Percentiles rank a stretch among this genome's conserved stretches.
Conservation (phyloP, 2,113 vertebrate species). For the Desmodus rotundus region DNA sequence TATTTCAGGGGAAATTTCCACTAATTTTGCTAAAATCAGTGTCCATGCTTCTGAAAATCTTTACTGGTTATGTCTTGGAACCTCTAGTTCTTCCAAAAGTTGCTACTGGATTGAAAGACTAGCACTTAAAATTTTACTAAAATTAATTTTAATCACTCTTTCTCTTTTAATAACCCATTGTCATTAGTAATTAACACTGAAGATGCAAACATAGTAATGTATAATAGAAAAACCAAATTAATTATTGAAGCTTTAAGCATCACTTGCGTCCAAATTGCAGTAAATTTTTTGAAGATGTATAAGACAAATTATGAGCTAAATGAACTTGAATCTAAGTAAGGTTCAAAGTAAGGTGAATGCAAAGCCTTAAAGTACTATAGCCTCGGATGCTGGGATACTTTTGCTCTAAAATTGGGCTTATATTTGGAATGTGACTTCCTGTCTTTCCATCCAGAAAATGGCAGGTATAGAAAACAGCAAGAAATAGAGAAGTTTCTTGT, state of each 20-base stretch:
- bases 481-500: neutral
- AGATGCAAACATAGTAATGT: neutral
- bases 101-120: neutral
- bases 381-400: neutral
- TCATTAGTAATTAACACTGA: neutral
- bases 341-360: neutral
- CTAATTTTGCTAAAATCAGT: neutral
- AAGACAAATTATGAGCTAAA: neutral
- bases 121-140: neutral
- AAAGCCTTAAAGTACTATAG: neutral
- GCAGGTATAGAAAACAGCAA: neutral
- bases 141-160: neutral
- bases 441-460: neutral
- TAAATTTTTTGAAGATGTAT: neutral
- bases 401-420: neutral
- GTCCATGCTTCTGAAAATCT: neutral
- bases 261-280: neutral
- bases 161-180: neutral
- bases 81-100: neutral
- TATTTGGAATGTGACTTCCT: neutral
- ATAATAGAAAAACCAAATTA: neutral
- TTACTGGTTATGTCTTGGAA: neutral
- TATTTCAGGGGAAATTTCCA: neutral
- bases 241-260: neutral
- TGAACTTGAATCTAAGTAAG: neutral